Conservation (phyloP, 2,888 invertebrate species). For the Nymphalis polychloros region DNA sequence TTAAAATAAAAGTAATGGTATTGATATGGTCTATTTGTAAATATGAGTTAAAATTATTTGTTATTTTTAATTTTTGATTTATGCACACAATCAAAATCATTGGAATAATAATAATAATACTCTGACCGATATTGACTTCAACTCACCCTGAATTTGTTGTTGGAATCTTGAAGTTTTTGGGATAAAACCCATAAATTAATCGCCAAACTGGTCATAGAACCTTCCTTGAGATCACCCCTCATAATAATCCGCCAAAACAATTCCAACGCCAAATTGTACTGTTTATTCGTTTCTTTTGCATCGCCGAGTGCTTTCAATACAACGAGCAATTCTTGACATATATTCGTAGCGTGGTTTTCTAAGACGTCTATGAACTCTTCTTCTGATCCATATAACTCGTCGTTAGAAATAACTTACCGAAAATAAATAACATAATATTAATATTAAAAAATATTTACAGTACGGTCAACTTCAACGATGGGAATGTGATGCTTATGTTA, state of each 20-base stretch:
- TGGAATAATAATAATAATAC: no score
- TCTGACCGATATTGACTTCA: background rate
- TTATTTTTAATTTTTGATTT: no score
- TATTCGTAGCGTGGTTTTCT: slow-evolving; percentile 87
- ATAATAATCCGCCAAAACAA: slow-evolving; percentile 85
- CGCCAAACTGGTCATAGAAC: slow-evolving; percentile 85
- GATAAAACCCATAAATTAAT: slow-evolving; percentile 91
- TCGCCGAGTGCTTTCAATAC: slow-evolving; percentile 87
- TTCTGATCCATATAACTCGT: slow-evolving; percentile 94
- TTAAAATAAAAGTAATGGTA: background rate
- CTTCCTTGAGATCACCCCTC: slow-evolving; percentile 83
- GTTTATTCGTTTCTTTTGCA: slow-evolving; percentile 84
- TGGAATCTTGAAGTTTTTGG: slow-evolving; percentile 79
- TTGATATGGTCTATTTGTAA: background rate
- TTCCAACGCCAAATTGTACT: slow-evolving; percentile 88
- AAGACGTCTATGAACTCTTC: slow-evolving; percentile 91
- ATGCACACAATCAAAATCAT: no score
- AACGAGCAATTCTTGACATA: slow-evolving; percentile 88
- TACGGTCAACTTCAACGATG: background rate
- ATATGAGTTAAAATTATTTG: no score
- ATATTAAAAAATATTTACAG: background rate
- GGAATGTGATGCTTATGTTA: no score
- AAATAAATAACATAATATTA: slow-evolving; percentile 5
- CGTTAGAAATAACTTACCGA: slow-evolving; percentile 92
- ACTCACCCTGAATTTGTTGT: slow-evolving; percentile 64